Evolutionary conservation across 2,113 vertebrate species (phyloP).

Genomic region (Patagioenas fasciata): DNA sequence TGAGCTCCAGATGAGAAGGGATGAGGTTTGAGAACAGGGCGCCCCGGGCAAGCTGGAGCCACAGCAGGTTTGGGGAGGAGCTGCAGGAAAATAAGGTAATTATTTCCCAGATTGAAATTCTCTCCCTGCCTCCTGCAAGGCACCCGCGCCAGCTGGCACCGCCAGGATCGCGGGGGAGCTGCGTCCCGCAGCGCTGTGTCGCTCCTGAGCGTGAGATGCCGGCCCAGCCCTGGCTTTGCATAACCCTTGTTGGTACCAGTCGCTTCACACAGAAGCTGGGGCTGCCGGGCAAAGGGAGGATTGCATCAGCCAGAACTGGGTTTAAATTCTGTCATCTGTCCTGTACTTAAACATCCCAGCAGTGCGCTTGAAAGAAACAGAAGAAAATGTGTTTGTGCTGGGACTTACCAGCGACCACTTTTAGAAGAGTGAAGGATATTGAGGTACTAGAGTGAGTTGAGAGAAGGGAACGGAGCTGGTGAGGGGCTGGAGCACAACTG

Average conservation of each 20-base stretch:
- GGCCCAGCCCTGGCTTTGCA: constrained; percentile 63
- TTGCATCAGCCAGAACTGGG: rapidly evolving
- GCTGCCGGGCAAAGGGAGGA: not conserved
- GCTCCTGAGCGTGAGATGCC: not conserved
- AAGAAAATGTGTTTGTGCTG: not conserved
- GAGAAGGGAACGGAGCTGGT: not conserved
- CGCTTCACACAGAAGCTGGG: not conserved
- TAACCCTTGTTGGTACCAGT: not conserved
- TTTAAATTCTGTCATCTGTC: not conserved
- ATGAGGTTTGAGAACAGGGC: not conserved
- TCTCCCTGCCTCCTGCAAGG: not conserved
- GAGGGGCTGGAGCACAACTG: too few species aligned
- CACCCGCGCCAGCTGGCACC: constrained; percentile 49
- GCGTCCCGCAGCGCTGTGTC: not conserved
- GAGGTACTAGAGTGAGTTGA: not conserved
- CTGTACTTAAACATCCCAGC: not conserved
- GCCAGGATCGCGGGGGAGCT: not conserved
- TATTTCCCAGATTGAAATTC: not conserved
- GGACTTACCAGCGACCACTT: not conserved
- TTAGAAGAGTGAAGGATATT: not conserved
- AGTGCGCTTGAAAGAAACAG: not conserved
- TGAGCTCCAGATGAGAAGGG: not conserved
- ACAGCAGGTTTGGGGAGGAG: not conserved
- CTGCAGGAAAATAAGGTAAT: not conserved
- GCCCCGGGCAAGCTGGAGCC: not conserved